Base-by-base conservation (phyloP, 2,797 vertebrate genomes). In the Rhinophrynus dorsalis region DNA sequence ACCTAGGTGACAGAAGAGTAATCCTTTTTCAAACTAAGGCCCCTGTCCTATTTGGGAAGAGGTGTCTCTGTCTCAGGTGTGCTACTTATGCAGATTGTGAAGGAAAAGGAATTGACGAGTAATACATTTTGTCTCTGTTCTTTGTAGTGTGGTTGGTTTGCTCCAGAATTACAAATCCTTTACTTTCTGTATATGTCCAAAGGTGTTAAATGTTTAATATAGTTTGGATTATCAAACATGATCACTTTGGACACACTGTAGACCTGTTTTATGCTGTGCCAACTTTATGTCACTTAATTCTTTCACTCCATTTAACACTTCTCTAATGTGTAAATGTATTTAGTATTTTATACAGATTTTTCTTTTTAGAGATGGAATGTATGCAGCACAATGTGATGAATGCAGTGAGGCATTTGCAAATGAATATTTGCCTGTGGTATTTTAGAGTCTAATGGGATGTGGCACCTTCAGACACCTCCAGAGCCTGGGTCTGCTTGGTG, bases 251-350 rank as follows among this genome's bases (percentile, higher is more conserved):
- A 69, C 57, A 54, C 27, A 42, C 30, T 23, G 23, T 57, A 60
- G 54, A 40, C 35, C 56, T 55, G 44, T 55, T 50, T 21, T 20
- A 24, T 48, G 11, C 29, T 13, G 11, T 35, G 17, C 12, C 24
- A 47, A 44, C 23, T 67, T 21, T 23, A 18, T 40, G 62, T 38
- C 45, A 17, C 21, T 57, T 57, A 37, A 17, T 2, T 5, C 17
- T 67, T 57, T 63, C 52, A 65, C 51, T 56, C 29, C 20, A 37
- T 58, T 69, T 69, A 42, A 54, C 20, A 6, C 33, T 52, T 23
- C 37, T 42, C 11, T 6, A 72, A 72, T 72, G 68, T 58, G 44
- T 42, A 20, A 42, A 30, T 13, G 42, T 65, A 55, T 65, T 72
- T 65, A 65, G 52, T 33, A 42, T 26, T 40, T 42, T 32, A 29